phyloP scores from a whole-genome alignment of 2,888 invertebrate genomes.

The Phyto melanocephala region DNA sequence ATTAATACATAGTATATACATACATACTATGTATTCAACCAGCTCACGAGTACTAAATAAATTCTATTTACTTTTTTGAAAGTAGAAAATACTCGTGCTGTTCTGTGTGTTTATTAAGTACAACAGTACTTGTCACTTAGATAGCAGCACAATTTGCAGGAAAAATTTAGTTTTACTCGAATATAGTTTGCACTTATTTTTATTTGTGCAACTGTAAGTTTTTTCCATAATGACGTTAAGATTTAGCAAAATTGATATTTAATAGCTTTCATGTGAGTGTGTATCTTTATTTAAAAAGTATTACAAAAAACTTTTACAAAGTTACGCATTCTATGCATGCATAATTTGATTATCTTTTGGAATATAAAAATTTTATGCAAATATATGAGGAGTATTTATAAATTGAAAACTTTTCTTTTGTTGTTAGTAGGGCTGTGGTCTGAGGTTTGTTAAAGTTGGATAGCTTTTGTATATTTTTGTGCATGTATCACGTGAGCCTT shows the following conservation, averaged over 20 bases:
- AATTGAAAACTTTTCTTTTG: neutral
- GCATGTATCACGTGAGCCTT: no score
- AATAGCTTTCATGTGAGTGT: neutral
- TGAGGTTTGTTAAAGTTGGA: no score
- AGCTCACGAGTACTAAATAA: neutral
- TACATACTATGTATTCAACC: neutral
- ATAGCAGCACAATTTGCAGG: neutral
- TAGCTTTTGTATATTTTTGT: no score
- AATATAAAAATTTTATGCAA: neutral
- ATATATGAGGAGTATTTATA: neutral
- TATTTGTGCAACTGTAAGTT: neutral
- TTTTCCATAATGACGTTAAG: neutral
- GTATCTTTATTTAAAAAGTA: neutral
- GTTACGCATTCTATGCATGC: neutral
- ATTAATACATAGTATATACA: neutral
- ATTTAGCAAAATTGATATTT: constrained; percentile 6
- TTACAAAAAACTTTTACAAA: neutral
- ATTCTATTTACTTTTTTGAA: constrained; percentile 14
- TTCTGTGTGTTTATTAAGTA: neutral
- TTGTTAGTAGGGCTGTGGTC: no score
- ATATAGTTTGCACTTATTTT: neutral
- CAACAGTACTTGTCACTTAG: neutral
- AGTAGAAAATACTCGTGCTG: neutral
- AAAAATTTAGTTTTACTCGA: neutral
- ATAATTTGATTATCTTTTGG: neutral